A percentile compares a stretch with the other conserved stretches of the same genome.
These are phyloP conservation scores for Hydractinia echinata DNA, from an alignment of 30 jellyfish, hydroid and myxozoan species.

Conservation along the genomic window DNA sequence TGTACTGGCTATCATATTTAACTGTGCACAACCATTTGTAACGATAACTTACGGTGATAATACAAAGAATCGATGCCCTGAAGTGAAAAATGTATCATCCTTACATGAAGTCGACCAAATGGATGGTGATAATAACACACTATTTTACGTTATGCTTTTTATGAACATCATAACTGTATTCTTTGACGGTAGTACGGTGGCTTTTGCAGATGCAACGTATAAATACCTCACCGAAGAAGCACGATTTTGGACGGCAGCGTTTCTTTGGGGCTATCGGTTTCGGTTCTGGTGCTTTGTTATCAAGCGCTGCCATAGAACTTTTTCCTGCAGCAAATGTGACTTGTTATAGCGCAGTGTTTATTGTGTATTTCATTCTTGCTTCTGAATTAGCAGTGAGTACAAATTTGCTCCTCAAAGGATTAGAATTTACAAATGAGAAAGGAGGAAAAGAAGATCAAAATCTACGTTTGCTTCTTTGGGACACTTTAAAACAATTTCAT, in stretches of 20 bases:
- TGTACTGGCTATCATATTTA: background rate
- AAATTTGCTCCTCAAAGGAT: background rate
- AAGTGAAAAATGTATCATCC: background rate
- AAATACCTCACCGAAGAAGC: slow-evolving; percentile 6
- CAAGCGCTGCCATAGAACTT: slow-evolving; percentile 56
- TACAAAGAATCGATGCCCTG: slow-evolving; percentile 4
- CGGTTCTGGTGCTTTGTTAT: slow-evolving; percentile 56
- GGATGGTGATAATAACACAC: no score
- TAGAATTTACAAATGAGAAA: background rate
- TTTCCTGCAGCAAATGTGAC: slow-evolving; percentile 9
- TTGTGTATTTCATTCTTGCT: background rate
- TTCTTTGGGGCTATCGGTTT: slow-evolving; percentile 80
- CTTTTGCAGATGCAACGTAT: slow-evolving; percentile 8
- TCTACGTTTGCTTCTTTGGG: slow-evolving; percentile 15
- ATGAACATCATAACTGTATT: background rate
- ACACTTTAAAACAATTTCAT: slow-evolving; percentile 40
- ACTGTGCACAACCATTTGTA: background rate
- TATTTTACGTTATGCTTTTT: background rate
- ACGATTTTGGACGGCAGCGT: slow-evolving; percentile 31
- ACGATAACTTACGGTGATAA: background rate
- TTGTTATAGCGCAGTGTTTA: slow-evolving; percentile 21
- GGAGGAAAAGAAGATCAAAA: background rate
- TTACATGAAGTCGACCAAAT: no score
- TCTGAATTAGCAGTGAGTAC: background rate
- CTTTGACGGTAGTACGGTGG: slow-evolving; percentile 22